These are phyloP conservation scores for Amphipyra tragopoginis DNA, from an alignment of 2,888 invertebrate genomes.

Conservation along the genomic window DNA sequence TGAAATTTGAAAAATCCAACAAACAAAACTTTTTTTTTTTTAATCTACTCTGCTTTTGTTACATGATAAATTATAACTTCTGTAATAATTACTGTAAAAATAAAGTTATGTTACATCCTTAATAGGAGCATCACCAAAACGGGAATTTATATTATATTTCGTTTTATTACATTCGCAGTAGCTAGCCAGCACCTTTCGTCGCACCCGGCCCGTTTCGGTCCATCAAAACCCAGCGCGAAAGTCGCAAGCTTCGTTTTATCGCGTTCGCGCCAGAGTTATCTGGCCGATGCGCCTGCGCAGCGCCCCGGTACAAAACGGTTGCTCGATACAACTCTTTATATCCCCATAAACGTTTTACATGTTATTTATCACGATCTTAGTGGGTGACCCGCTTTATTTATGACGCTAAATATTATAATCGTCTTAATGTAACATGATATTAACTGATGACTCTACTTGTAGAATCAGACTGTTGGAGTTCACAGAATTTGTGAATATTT, in stretches of 20 bases:
- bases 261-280: slow-evolving; percentile 71
- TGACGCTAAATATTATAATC: slow-evolving; percentile 53
- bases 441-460: slow-evolving; percentile 22
- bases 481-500: slow-evolving; percentile 12
- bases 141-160: background rate
- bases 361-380: slow-evolving; percentile 69
- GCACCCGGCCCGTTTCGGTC: slow-evolving; percentile 68
- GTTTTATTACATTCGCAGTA: slow-evolving; percentile 41
- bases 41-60: too few relatives aligned
- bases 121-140: background rate
- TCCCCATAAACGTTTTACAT: slow-evolving; percentile 70
- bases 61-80: too few relatives aligned
- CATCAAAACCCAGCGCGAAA: slow-evolving; percentile 74
- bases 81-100: too few relatives aligned
- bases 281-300: slow-evolving; percentile 63
- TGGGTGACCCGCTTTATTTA: slow-evolving; percentile 65
- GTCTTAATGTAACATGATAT: slow-evolving; percentile 47
- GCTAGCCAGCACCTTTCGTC: slow-evolving; percentile 56
- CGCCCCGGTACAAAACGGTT: slow-evolving; percentile 67
- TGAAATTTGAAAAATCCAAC: too few relatives aligned
- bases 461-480: background rate
- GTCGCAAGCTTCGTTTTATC: slow-evolving; percentile 77
- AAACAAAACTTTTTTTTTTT: too few relatives aligned
- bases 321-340: slow-evolving; percentile 64
- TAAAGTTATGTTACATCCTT: too few relatives aligned